Evolutionary conservation across 2,888 invertebrate genomes (phyloP).

Genomic region (Tigriopus californicus): DNA sequence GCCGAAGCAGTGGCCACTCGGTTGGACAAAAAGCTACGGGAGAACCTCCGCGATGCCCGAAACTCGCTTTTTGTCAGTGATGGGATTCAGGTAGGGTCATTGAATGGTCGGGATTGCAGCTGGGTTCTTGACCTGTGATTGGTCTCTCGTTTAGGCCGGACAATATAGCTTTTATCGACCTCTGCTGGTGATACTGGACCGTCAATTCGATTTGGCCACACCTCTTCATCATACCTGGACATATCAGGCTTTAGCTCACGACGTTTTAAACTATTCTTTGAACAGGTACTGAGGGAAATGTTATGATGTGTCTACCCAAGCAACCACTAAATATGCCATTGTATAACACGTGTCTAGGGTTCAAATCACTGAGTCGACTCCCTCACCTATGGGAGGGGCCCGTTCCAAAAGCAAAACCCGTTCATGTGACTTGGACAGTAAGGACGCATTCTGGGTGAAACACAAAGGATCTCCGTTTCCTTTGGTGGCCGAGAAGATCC

Average conservation of each 20-base stretch:
- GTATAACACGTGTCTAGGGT: not conserved
- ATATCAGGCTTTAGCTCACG: conserved; percentile 93
- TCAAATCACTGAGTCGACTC: not conserved
- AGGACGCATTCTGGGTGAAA: conserved; percentile 75
- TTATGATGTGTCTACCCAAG: not conserved
- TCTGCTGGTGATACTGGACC: conserved; percentile 70
- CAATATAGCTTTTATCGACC: conserved; percentile 78
- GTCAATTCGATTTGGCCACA: conserved; percentile 88
- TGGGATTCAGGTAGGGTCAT: conserved; percentile 24
- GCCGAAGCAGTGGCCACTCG: conserved; percentile 97
- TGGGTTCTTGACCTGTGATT: too few species aligned
- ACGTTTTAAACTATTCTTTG: conserved; percentile 73
- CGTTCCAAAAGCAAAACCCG: conserved; percentile 43
- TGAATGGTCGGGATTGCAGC: too few species aligned
- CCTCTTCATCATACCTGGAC: conserved; percentile 99
- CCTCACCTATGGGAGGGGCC: conserved; percentile 22
- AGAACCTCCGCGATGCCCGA: conserved; percentile 87
- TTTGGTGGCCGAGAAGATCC: conserved; percentile 87
- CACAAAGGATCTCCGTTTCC: conserved; percentile 56
- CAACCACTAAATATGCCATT: too few species aligned
- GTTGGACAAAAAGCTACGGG: conserved; percentile 85
- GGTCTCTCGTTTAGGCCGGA: not conserved
- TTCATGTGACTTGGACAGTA: conserved; percentile 70
- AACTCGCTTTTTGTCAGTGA: conserved; percentile 86
- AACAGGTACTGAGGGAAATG: conserved; percentile 59